Percentiles rank a stretch among this genome's conserved stretches.
Evolutionary conservation across 23 tunicate genomes (phyloP).

Genomic region (Clavelina lepadiformis): DNA sequence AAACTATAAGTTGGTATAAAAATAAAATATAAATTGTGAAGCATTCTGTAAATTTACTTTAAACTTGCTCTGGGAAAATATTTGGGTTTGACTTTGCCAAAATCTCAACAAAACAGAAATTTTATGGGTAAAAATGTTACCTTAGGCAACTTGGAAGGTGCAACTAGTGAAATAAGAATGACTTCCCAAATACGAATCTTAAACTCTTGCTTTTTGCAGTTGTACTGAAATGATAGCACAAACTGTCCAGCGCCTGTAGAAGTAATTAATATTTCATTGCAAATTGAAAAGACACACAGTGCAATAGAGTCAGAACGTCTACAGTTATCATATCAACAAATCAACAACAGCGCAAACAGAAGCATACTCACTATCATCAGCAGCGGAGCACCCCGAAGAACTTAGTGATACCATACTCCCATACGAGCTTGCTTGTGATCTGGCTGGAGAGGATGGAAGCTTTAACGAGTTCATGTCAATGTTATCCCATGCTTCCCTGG

Average conservation of each 20-base stretch:
- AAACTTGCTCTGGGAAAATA: too few relatives aligned
- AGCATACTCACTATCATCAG: slow-evolving; percentile 62
- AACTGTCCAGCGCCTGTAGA: slow-evolving; percentile 63
- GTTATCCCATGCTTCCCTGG: slow-evolving; percentile 4
- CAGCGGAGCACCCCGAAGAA: slow-evolving; percentile 56
- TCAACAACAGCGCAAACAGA: neutral
- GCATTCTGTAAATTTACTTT: too few relatives aligned
- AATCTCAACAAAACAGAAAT: too few relatives aligned
- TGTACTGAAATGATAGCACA: slow-evolving; percentile 66
- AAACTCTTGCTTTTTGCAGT: slow-evolving; percentile 60
- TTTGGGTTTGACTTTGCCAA: too few relatives aligned
- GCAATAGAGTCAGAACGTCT: too few relatives aligned
- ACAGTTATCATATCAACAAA: neutral
- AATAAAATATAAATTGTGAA: too few relatives aligned
- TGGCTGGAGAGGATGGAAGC: slow-evolving; percentile 25
- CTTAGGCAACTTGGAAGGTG: slow-evolving; percentile 43
- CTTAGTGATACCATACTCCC: slow-evolving; percentile 67
- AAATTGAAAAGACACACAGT: too few relatives aligned
- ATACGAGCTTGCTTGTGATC: slow-evolving; percentile 54
- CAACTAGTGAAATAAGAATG: slow-evolving; percentile 23
- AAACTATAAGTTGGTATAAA: too few relatives aligned
- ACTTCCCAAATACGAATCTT: slow-evolving; percentile 52
- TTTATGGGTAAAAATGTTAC: too few relatives aligned
- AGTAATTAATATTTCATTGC: neutral
- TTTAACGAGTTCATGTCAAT: neutral